Evolutionary conservation across 2,113 vertebrate genomes (phyloP).

Genomic region (Bettongia penicillata): DNA sequence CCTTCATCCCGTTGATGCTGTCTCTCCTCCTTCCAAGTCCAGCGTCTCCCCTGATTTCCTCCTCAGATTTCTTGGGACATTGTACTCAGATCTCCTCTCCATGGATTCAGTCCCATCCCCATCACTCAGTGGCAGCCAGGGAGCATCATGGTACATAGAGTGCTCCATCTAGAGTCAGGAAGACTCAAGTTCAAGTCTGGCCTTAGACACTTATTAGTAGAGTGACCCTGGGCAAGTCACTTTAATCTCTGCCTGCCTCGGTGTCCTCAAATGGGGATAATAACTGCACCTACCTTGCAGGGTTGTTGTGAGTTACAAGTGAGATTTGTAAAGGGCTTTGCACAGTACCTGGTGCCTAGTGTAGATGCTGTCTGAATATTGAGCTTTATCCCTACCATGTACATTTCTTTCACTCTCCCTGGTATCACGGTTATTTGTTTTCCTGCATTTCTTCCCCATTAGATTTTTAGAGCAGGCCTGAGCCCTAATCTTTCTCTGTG

Average conservation of each 20-base stretch:
- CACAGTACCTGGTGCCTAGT: not conserved
- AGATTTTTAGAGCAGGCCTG: not conserved
- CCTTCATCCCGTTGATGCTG: not conserved
- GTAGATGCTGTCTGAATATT: fast-evolving
- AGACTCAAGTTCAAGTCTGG: not conserved
- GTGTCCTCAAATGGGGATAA: not conserved
- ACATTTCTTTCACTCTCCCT: not conserved
- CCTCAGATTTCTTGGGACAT: not conserved
- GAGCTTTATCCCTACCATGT: not conserved
- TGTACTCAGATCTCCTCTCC: not conserved
- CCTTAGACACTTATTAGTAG: not conserved
- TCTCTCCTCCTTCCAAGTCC: too few relatives aligned
- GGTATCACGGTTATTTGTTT: not conserved
- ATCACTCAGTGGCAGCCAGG: not conserved
- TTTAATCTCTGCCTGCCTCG: not conserved
- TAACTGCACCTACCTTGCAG: not conserved
- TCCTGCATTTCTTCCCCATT: not conserved
- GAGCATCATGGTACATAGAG: too few relatives aligned
- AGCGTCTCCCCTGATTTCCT: not conserved
- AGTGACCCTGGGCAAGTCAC: not conserved
- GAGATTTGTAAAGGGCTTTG: not conserved
- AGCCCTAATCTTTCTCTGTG: not conserved
- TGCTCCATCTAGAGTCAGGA: not conserved
- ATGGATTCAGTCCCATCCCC: not conserved
- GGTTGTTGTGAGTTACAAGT: not conserved